Conservation (phyloP, 2,113 vertebrate species). For the Syngnathoides biaculeatus region DNA sequence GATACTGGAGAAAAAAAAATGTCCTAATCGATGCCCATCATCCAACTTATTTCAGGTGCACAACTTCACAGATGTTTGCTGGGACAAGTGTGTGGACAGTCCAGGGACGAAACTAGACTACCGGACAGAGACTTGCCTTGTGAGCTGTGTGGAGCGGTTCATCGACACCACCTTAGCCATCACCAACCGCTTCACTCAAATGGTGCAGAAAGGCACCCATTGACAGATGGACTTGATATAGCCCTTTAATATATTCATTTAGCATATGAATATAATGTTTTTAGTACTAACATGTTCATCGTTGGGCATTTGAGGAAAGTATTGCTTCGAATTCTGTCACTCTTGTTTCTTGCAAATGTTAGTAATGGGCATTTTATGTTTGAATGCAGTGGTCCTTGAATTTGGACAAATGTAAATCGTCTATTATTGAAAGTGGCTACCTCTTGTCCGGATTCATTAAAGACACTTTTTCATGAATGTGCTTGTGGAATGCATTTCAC, state of each 20-base stretch:
- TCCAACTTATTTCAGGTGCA: constrained; percentile 75
- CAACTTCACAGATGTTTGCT: constrained; percentile 87
- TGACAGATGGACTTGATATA: constrained; percentile 32
- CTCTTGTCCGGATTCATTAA: background rate
- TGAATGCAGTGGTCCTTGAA: background rate
- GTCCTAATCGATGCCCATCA: background rate
- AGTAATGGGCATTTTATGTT: background rate
- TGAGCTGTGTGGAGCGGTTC: constrained; percentile 87
- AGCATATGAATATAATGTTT: background rate
- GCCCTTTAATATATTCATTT: background rate
- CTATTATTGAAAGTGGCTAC: background rate
- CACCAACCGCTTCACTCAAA: constrained; percentile 87
- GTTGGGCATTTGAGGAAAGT: constrained; percentile 6
- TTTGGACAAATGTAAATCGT: constrained; percentile 8
- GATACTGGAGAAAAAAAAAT: too few species aligned
- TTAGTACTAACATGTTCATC: background rate
- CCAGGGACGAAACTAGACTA: constrained; percentile 82
- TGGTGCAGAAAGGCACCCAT: constrained; percentile 83
- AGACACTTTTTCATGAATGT: background rate
- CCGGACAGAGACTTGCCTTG: constrained; percentile 82
- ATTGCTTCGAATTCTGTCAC: background rate
- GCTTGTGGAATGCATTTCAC: too few species aligned
- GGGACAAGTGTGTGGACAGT: constrained; percentile 88
- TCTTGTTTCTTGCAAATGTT: background rate
- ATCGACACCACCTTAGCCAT: constrained; percentile 86